These are phyloP conservation scores for Nycticorax nycticorax DNA, from an alignment of 2,113 vertebrate species.

Conservation along the genomic window DNA sequence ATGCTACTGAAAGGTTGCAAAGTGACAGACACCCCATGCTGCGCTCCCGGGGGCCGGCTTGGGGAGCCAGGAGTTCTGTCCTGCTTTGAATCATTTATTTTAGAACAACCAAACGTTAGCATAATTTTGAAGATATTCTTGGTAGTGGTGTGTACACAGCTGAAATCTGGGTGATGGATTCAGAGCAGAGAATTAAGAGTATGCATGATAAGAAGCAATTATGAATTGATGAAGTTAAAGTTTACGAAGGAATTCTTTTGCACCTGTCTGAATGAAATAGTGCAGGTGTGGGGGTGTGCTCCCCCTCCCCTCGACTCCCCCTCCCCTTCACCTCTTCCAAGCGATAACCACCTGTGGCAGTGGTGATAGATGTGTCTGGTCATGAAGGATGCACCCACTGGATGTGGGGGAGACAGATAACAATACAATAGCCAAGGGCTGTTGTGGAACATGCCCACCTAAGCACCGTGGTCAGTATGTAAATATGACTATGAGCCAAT, in stretches of 20 bases:
- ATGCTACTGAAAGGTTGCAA: background rate
- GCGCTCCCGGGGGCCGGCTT: background rate
- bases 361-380: no score
- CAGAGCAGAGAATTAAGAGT: background rate
- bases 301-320: no score
- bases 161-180: background rate
- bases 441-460: no score
- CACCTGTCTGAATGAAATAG: background rate
- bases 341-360: no score
- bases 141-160: background rate
- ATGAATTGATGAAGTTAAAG: background rate
- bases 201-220: background rate
- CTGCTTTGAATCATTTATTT: background rate
- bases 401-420: no score
- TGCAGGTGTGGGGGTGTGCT: no score
- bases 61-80: background rate
- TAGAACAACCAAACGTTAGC: background rate
- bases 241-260: background rate
- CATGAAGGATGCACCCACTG: no score
- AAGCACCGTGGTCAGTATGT: no score
- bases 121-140: background rate
- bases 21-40: fast-evolving
- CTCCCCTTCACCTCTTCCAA: no score
- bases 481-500: no score
- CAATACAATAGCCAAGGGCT: no score